A percentile compares a stretch with the other conserved stretches of the same genome.
These are phyloP conservation scores for Melitaea athalia DNA, from an alignment of 2,888 invertebrate species.

Conservation along the genomic window DNA sequence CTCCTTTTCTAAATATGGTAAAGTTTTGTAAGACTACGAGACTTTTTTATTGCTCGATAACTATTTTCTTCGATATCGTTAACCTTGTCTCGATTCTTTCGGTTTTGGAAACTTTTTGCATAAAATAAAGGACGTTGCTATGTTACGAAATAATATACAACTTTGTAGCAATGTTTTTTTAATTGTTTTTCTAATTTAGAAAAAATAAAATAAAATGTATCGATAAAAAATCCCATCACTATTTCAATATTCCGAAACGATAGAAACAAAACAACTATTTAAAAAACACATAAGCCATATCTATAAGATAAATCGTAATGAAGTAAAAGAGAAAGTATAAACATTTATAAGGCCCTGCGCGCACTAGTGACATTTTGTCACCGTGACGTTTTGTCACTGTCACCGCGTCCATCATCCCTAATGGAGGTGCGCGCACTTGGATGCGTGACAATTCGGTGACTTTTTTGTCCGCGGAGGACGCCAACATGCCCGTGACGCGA, in stretches of 20 bases:
- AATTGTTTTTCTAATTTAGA: too few species aligned
- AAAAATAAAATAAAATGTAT: too few species aligned
- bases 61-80: conserved; percentile 39
- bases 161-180: background rate
- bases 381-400: too few species aligned
- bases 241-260: background rate
- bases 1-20: conserved; percentile 75
- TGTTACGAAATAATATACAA: conserved; percentile 7
- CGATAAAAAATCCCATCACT: conserved; percentile 3
- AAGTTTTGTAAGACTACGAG: conserved; percentile 65
- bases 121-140: conserved; percentile 27
- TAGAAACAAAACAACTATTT: background rate
- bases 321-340: background rate
- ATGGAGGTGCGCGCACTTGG: too few species aligned
- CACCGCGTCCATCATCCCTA: too few species aligned
- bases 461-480: too few species aligned
- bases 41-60: conserved; percentile 42
- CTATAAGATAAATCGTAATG: background rate
- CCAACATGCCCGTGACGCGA: too few species aligned
- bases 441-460: too few species aligned
- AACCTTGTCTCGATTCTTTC: conserved; percentile 39
- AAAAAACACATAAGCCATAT: background rate
- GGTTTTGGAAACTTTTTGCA: conserved; percentile 24
- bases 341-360: too few species aligned
- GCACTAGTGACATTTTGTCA: too few species aligned